These are phyloP conservation scores for Pseudocheirus occidentalis DNA, from an alignment of 2,797 vertebrate species.

Conservation along the genomic window DNA sequence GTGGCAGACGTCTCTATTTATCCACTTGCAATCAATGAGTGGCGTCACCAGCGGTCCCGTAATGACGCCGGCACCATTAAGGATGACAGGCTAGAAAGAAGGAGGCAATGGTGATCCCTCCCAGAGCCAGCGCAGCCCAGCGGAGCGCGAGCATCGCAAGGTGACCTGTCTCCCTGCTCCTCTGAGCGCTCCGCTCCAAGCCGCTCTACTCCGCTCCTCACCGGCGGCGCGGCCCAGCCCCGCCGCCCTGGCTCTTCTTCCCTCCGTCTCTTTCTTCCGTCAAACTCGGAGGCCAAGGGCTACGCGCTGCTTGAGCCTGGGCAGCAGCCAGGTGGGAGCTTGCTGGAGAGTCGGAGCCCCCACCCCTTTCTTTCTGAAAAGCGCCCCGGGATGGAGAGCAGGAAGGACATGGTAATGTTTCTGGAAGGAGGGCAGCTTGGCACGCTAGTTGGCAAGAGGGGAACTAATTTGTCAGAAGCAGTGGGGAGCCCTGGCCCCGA, in stretches of 20 bases:
- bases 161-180: slow-evolving; percentile 87
- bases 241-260: slow-evolving; percentile 16
- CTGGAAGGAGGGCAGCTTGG: slow-evolving; percentile 91
- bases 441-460: slow-evolving; percentile 89
- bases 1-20: slow-evolving; percentile 92
- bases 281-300: slow-evolving; percentile 73
- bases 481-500: slow-evolving; percentile 88
- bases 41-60: slow-evolving; percentile 96
- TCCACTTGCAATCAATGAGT: slow-evolving; percentile 93
- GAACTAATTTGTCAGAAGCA: slow-evolving; percentile 89
- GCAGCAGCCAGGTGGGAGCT: slow-evolving; percentile 69
- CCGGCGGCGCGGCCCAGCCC: slow-evolving; percentile 26
- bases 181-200: slow-evolving; percentile 62
- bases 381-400: slow-evolving; percentile 91
- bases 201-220: slow-evolving; percentile 63
- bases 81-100: slow-evolving; percentile 97
- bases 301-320: slow-evolving; percentile 70
- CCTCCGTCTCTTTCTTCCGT: slow-evolving; percentile 54
- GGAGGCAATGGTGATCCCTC: slow-evolving; percentile 98
- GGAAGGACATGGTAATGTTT: slow-evolving; percentile 94
- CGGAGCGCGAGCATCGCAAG: slow-evolving; percentile 92
- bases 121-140: slow-evolving; percentile 94
- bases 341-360: slow-evolving; percentile 71
- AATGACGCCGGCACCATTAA: slow-evolving; percentile 95
- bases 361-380: slow-evolving; percentile 66